These are phyloP conservation scores for Ageneiosus marmoratus DNA, from an alignment of 2,113 vertebrate genomes.

Conservation along the genomic window DNA sequence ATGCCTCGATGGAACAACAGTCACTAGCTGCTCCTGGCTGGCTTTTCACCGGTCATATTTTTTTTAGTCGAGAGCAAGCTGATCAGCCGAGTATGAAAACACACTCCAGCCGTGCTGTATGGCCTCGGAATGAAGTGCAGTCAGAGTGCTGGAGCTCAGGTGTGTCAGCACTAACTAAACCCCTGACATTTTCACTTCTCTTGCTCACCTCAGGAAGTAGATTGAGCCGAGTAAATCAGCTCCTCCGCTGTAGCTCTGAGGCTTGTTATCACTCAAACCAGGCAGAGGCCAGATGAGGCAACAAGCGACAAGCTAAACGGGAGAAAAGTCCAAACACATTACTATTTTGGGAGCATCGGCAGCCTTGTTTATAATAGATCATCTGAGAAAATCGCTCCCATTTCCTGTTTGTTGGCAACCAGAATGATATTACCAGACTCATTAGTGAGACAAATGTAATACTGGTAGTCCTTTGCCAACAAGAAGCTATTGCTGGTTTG, in stretches of 20 bases:
- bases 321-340: conserved; percentile 23
- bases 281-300: conserved; percentile 18
- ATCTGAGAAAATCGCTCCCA: conserved; percentile 32
- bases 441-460: conserved; percentile 46
- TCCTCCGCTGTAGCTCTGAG: conserved; percentile 55
- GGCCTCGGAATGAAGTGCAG: conserved; percentile 24
- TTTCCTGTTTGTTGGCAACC: conserved; percentile 26
- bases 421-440: conserved; percentile 45
- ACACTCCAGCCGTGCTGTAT: conserved; percentile 20
- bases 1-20: not conserved
- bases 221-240: conserved; percentile 61
- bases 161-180: conserved; percentile 62
- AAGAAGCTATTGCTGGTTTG: conserved; percentile 45
- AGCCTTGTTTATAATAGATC: conserved; percentile 28
- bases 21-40: conserved; percentile 49
- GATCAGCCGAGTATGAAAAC: conserved; percentile 23
- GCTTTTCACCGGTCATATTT: conserved; percentile 28
- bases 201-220: conserved; percentile 48
- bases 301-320: conserved; percentile 13
- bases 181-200: conserved; percentile 62
- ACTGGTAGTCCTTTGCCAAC: conserved; percentile 32
- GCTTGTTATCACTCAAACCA: conserved; percentile 45
- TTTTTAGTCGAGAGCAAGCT: not conserved
- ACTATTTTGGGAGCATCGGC: conserved; percentile 4
- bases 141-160: conserved; percentile 54